A percentile compares a stretch with the other conserved stretches of the same genome.
phyloP scores from a whole-genome alignment of 1,140 invertebrate genomes.

The Aphis craccivora region DNA sequence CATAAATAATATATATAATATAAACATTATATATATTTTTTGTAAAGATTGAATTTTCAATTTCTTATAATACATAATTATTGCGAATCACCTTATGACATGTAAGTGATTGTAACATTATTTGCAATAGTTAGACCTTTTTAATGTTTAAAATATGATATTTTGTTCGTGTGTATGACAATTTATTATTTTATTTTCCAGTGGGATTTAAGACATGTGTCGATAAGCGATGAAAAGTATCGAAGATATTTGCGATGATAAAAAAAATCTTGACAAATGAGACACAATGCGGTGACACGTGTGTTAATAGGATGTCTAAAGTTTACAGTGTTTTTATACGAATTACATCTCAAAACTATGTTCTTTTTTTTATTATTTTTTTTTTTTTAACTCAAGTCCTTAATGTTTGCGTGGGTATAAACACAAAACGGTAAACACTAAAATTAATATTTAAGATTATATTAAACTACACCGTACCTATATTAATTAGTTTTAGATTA shows the following conservation, averaged over 20 bases:
- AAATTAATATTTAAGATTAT: neutral
- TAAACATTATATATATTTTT: neutral
- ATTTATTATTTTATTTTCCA: constrained; percentile 1
- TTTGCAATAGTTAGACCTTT: neutral
- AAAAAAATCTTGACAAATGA: neutral
- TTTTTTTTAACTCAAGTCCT: neutral
- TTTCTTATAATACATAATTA: neutral
- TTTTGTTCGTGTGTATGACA: neutral
- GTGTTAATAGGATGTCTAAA: neutral
- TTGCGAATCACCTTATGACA: neutral
- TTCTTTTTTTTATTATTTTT: neutral
- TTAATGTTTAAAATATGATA: neutral
- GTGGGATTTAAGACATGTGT: neutral
- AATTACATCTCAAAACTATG: neutral
- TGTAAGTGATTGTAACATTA: neutral
- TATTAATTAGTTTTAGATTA: neutral
- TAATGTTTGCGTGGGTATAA: neutral
- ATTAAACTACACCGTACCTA: neutral
- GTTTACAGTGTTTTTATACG: neutral
- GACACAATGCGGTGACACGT: neutral
- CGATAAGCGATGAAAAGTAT: neutral
- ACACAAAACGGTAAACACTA: neutral
- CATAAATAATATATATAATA: neutral
- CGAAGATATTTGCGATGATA: neutral
- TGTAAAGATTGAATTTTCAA: neutral